Evolutionary conservation across 2,888 invertebrate genomes (phyloP).

Genomic region (Pemphredon lugubris): DNA sequence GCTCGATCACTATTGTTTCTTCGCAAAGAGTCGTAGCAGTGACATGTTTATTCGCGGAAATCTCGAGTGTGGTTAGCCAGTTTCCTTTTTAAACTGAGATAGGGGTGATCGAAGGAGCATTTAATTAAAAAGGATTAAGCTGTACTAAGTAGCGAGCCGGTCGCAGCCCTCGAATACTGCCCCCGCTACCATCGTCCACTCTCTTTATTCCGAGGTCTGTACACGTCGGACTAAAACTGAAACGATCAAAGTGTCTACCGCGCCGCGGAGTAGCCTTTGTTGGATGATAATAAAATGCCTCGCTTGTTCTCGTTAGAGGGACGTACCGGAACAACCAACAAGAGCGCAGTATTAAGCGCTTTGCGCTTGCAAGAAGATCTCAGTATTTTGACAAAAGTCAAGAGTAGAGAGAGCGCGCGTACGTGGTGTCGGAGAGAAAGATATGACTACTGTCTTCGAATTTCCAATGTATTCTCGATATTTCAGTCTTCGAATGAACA

Average conservation of each 20-base stretch:
- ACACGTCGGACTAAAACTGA: constrained; percentile 60
- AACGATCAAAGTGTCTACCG: constrained; percentile 62
- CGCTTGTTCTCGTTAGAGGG: constrained; percentile 26
- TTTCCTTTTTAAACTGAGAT: too few relatives aligned
- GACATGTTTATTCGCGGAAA: too few relatives aligned
- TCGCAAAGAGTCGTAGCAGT: background rate
- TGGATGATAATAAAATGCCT: constrained; percentile 31
- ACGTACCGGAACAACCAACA: constrained; percentile 18
- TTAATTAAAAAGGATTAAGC: constrained; percentile 78
- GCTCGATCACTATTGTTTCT: background rate
- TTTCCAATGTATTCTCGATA: too few relatives aligned
- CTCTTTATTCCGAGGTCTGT: constrained; percentile 46
- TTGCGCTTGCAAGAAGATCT: constrained; percentile 4
- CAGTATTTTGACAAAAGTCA: constrained; percentile 2
- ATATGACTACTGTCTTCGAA: too few relatives aligned
- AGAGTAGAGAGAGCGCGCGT: too few relatives aligned
- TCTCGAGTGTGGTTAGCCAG: too few relatives aligned
- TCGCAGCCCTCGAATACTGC: constrained; percentile 55
- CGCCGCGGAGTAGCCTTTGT: constrained; percentile 35
- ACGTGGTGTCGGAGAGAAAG: too few relatives aligned
- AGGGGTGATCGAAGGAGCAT: constrained; percentile 67
- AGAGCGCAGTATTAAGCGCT: constrained; percentile 5
- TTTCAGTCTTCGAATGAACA: too few relatives aligned
- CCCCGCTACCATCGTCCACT: constrained; percentile 24
- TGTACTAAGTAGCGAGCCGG: constrained; percentile 68